A percentile compares a stretch with the other conserved stretches of the same genome.
Evolutionary conservation across 1,140 invertebrate genomes (phyloP).

Genomic region (Drosophila saltans): DNA sequence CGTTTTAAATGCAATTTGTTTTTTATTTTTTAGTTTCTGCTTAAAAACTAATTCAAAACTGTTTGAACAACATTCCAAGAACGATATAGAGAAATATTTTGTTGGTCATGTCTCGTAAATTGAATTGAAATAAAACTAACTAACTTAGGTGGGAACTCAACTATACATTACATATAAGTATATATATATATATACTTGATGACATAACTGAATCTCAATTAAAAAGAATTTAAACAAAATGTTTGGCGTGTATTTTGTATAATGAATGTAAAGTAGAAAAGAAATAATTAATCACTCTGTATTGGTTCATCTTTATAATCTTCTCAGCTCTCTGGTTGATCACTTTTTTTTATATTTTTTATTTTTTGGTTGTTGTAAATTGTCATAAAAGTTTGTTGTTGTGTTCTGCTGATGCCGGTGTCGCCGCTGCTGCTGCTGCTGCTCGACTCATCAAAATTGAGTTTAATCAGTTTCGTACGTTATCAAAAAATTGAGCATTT

Average conservation of each 20-base stretch:
- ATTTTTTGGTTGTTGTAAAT: conserved; percentile 80
- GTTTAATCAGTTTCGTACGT: conserved; percentile 33
- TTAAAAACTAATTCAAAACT: conserved; percentile 63
- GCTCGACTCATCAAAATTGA: conserved; percentile 55
- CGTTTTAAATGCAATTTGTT: conserved; percentile 79
- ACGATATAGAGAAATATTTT: conserved; percentile 33
- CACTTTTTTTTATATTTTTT: background rate
- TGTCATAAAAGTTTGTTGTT: conserved; percentile 5
- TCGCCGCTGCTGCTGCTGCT: conserved; percentile 44
- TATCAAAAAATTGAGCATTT: conserved; percentile 64
- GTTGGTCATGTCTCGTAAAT: conserved; percentile 5
- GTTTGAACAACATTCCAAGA: conserved; percentile 69
- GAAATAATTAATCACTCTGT: conserved; percentile 13
- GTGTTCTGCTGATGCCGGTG: conserved; percentile 33
- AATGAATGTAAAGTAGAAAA: conserved; percentile 48
- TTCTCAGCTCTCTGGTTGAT: background rate
- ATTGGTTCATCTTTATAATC: conserved; percentile 18
- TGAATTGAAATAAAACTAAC: conserved; percentile 65
- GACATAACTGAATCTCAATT: conserved; percentile 62
- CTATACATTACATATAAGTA: conserved; percentile 48
- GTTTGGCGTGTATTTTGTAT: conserved; percentile 31
- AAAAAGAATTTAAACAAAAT: conserved; percentile 64
- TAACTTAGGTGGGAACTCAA: conserved; percentile 72
- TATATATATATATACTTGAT: conserved; percentile 18
- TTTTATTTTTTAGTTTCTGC: conserved; percentile 54